These are phyloP conservation scores for Limnothrissa miodon DNA, from an alignment of 2,113 vertebrate species.

Conservation along the genomic window DNA sequence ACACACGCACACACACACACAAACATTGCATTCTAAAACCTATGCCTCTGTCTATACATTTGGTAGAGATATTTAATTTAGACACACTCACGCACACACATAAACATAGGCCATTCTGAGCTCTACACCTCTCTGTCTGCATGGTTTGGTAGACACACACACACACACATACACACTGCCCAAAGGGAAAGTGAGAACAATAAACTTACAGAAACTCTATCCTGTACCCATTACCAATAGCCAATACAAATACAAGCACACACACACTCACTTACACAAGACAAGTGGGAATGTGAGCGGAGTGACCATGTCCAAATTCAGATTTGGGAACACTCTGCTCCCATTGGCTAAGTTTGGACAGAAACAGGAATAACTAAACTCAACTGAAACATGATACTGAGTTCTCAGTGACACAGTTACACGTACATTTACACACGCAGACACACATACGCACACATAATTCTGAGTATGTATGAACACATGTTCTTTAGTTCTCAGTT, in stretches of 20 bases:
- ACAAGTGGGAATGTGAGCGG: not conserved
- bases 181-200: not conserved
- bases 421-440: no score
- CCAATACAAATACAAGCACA: not conserved
- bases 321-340: no score
- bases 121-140: no score
- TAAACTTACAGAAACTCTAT: not conserved
- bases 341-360: not conserved
- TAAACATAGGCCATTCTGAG: not conserved
- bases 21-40: no score
- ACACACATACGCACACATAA: not conserved
- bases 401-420: not conserved
- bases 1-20: not conserved
- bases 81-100: not conserved
- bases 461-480: no score
- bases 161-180: not conserved
- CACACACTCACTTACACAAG: conserved; percentile 5
- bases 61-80: no score
- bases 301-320: not conserved
- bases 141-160: no score
- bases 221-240: not conserved
- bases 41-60: no score
- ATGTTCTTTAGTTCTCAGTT: no score
- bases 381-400: not conserved
- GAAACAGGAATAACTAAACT: not conserved